Conservation (phyloP, 1,140 invertebrate species). For the Adelges cooleyi region DNA sequence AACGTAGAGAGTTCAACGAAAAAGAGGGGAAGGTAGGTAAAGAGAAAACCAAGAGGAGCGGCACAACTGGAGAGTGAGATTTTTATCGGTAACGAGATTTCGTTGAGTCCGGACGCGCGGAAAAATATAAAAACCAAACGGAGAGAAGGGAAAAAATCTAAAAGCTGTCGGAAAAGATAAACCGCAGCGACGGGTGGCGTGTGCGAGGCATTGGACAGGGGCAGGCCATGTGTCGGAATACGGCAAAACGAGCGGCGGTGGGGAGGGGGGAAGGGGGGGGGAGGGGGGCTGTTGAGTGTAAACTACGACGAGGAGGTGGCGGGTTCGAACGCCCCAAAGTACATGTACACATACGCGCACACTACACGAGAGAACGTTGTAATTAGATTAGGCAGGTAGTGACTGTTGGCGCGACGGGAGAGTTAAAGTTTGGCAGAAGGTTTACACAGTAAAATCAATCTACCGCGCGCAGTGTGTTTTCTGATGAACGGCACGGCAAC, state of each 20-base stretch:
- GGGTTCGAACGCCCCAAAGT: slow-evolving; percentile 6
- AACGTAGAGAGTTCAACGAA: too few species aligned
- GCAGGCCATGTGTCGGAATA: too few species aligned
- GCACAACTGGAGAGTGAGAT: not conserved
- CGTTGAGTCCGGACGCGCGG: not conserved
- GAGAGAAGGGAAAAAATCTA: not conserved
- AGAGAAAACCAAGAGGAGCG: too few species aligned
- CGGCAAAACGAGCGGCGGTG: too few species aligned
- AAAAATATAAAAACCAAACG: not conserved
- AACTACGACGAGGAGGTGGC: too few species aligned
- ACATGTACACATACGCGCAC: not conserved
- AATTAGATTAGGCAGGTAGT: slow-evolving; percentile 24
- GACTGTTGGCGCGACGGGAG: not conserved
- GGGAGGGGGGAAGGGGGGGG: not conserved
- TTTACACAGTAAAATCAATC: slow-evolving; percentile 27
- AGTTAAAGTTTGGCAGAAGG: slow-evolving; percentile 28
- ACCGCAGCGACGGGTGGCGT: not conserved
- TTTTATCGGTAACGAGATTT: slow-evolving; percentile 14
- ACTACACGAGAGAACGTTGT: not conserved
- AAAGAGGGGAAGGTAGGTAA: too few species aligned
- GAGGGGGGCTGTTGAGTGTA: not conserved
- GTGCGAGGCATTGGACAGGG: too few species aligned
- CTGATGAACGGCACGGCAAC: too few species aligned
- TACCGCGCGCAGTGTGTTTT: not conserved
- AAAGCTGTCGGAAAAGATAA: not conserved